phyloP scores from a whole-genome alignment of 2,888 invertebrate species.

The Poecilobothrus nobilitatus region DNA sequence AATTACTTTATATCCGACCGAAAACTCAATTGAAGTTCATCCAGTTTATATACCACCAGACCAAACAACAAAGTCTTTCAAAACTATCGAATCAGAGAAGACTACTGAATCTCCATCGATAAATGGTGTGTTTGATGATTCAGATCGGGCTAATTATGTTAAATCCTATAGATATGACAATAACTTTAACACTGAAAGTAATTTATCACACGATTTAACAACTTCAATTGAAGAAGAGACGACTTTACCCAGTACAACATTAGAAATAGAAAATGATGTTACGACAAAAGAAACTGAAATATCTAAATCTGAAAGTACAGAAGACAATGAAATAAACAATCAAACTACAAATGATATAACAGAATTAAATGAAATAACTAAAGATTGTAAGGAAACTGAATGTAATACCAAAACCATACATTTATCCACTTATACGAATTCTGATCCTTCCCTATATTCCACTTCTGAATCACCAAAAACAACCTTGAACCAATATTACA shows the following conservation, averaged over 20 bases:
- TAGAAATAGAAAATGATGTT: not conserved
- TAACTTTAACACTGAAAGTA: not conserved
- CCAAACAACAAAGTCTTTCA: constrained; percentile 17
- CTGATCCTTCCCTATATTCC: too few species aligned
- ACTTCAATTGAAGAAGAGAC: not conserved
- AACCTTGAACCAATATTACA: constrained; percentile 1
- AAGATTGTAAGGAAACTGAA: too few species aligned
- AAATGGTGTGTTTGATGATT: not conserved
- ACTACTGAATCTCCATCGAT: constrained; percentile 18
- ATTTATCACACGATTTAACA: not conserved
- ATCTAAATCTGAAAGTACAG: too few species aligned
- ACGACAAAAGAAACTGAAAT: not conserved
- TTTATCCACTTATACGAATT: too few species aligned
- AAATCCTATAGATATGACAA: not conserved
- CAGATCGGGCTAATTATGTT: not conserved
- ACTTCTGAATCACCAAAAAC: constrained; percentile 10
- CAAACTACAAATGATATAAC: too few species aligned
- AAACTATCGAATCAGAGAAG: constrained; percentile 16
- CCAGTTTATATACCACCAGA: constrained; percentile 25
- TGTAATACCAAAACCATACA: too few species aligned
- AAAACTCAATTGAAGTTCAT: constrained; percentile 22
- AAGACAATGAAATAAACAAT: too few species aligned
- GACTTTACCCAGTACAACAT: not conserved
- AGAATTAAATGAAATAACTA: too few species aligned
- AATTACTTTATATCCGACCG: constrained; percentile 21